A percentile compares a stretch with the other conserved stretches of the same genome.
Evolutionary conservation across 2,888 invertebrate genomes (phyloP).

Genomic region (Folsomia candida): DNA sequence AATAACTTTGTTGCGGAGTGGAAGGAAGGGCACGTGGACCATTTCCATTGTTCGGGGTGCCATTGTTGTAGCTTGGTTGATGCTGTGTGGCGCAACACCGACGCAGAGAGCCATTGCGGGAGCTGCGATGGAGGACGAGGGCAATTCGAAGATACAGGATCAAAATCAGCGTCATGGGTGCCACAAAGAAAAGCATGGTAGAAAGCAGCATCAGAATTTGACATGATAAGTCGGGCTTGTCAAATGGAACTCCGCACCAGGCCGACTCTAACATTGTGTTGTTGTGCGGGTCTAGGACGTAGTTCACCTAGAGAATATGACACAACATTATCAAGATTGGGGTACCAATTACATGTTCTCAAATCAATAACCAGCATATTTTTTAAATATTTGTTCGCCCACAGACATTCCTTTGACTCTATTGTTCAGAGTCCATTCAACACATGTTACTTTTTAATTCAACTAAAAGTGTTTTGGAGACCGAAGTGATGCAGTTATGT

Average conservation of each 20-base stretch:
- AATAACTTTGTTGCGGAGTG: constrained; percentile 17
- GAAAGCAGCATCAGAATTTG: constrained; percentile 55
- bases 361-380: no score
- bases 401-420: no score
- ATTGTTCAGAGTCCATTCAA: no score
- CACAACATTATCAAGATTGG: no score
- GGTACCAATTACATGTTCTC: no score
- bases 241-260: constrained; percentile 54
- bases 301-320: constrained; percentile 51
- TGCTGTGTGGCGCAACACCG: constrained; percentile 46
- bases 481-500: no score
- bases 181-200: constrained; percentile 56
- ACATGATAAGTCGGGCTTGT: constrained; percentile 50
- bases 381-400: no score
- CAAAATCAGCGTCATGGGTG: constrained; percentile 56
- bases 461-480: no score
- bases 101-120: constrained; percentile 45
- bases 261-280: constrained; percentile 51
- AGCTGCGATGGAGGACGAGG: constrained; percentile 51
- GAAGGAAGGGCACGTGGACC: background rate
- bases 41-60: constrained; percentile 6
- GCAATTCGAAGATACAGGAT: constrained; percentile 55
- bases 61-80: constrained; percentile 23
- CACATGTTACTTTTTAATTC: no score
- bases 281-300: constrained; percentile 47